Evolutionary conservation across 2,797 vertebrate species (phyloP).

Genomic region (Scleropages formosus): DNA sequence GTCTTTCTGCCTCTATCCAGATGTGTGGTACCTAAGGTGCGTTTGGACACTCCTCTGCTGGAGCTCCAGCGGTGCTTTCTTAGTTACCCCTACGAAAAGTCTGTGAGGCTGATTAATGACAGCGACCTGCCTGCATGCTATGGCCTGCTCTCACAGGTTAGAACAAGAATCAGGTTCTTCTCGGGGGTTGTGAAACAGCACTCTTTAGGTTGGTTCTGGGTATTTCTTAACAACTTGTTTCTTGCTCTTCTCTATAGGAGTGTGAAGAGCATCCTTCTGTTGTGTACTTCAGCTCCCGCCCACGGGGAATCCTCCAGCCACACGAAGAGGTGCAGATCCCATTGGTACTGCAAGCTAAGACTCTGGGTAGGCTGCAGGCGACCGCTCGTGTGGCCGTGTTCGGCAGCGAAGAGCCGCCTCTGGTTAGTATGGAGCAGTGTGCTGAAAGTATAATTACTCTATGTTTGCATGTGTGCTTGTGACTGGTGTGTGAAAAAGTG

Average conservation of each 20-base stretch:
- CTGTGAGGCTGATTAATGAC: conserved; percentile 67
- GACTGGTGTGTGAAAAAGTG: too few relatives aligned
- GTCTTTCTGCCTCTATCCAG: conserved; percentile 52
- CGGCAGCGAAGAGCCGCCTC: conserved; percentile 63
- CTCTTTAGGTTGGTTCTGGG: background rate
- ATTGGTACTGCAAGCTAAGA: conserved; percentile 63
- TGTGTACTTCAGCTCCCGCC: conserved; percentile 58
- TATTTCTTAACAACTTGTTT: background rate
- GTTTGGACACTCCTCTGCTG: conserved; percentile 59
- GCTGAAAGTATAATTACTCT: too few relatives aligned
- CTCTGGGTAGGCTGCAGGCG: conserved; percentile 54
- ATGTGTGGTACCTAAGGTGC: conserved; percentile 73
- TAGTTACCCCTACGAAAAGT: conserved; percentile 58
- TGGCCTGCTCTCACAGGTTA: conserved; percentile 74
- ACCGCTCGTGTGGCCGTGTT: conserved; percentile 63
- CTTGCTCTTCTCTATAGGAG: conserved; percentile 56
- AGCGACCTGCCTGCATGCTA: conserved; percentile 74
- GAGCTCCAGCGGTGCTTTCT: conserved; percentile 77
- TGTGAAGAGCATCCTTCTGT: conserved; percentile 49
- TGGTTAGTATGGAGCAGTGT: conserved; percentile 68
- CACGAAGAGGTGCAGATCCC: conserved; percentile 63
- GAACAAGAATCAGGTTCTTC: conserved; percentile 11
- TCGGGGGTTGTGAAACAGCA: background rate
- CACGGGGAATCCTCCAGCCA: conserved; percentile 73
- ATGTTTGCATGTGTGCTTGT: too few relatives aligned